A percentile compares a stretch with the other conserved stretches of the same genome.
Evolutionary conservation across 1,140 invertebrate genomes (phyloP).

Genomic region (Oreohelix idahoensis): DNA sequence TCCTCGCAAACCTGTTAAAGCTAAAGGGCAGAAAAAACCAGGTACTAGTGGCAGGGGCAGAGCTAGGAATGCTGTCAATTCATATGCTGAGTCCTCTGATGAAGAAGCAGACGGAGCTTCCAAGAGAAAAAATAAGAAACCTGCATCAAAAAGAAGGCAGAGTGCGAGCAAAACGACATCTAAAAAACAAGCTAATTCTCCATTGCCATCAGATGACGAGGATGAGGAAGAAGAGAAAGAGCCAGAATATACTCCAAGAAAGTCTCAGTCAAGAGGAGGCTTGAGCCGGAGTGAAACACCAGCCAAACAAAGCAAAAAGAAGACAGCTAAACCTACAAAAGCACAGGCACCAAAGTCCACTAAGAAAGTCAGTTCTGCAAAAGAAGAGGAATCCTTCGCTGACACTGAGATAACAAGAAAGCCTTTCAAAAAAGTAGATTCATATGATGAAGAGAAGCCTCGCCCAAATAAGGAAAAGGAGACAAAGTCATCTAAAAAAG

Average conservation of each 20-base stretch:
- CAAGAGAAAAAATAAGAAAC: slow-evolving; percentile 3
- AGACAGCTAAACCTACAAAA: neutral
- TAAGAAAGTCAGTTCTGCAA: neutral
- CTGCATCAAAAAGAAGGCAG: slow-evolving; percentile 14
- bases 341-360: neutral
- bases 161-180: neutral
- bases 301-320: slow-evolving; percentile 1
- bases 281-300: neutral
- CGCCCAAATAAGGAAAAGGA: neutral
- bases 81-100: slow-evolving; percentile 15
- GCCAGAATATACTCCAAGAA: slow-evolving; percentile 40
- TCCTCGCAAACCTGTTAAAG: neutral
- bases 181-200: neutral
- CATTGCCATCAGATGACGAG: too few relatives aligned
- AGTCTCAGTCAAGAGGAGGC: slow-evolving; percentile 35
- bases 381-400: neutral
- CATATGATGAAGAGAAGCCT: neutral
- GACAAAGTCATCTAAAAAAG: neutral
- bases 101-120: slow-evolving; percentile 3
- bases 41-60: neutral
- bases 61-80: neutral
- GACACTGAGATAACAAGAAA: neutral
- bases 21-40: neutral
- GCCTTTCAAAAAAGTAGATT: too few relatives aligned
- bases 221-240: slow-evolving; percentile 21